Evolutionary conservation across 2,888 invertebrate genomes (phyloP).

Genomic region (Frankliniella intonsa): DNA sequence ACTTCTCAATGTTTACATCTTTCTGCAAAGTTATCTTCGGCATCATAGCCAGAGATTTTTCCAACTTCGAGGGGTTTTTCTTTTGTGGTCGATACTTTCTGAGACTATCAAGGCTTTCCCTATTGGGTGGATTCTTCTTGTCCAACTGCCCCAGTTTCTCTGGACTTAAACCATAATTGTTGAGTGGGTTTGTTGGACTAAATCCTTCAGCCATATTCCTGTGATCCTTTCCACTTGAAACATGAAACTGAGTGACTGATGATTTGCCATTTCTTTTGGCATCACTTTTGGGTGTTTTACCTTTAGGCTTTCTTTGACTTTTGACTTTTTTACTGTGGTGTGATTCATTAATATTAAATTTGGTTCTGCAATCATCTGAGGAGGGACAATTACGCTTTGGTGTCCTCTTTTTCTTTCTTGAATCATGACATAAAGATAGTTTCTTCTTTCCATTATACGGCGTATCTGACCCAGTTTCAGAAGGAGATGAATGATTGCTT

Average conservation of each 20-base stretch:
- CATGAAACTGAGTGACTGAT: background rate
- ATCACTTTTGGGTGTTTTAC: slow-evolving; percentile 3
- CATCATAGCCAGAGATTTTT: background rate
- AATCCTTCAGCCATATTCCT: too few relatives aligned
- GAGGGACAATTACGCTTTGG: background rate
- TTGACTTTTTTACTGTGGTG: background rate
- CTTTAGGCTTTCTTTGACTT: slow-evolving; percentile 11
- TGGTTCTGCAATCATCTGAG: background rate
- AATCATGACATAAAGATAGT: background rate
- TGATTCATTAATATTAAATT: background rate
- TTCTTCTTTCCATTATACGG: background rate
- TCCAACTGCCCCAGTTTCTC: background rate
- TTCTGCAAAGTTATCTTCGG: background rate
- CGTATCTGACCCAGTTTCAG: background rate
- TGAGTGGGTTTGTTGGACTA: too few relatives aligned
- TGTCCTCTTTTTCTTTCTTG: background rate
- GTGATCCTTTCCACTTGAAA: background rate
- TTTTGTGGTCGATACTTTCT: background rate
- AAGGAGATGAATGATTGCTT: background rate
- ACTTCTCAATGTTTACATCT: background rate
- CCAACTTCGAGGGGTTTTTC: background rate
- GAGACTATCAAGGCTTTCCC: background rate
- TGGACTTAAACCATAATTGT: too few relatives aligned
- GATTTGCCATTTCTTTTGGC: background rate
- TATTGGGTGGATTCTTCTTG: background rate